Evolutionary conservation across 2,888 invertebrate genomes (phyloP).

Genomic region (Zygothrica quintamaculata): DNA sequence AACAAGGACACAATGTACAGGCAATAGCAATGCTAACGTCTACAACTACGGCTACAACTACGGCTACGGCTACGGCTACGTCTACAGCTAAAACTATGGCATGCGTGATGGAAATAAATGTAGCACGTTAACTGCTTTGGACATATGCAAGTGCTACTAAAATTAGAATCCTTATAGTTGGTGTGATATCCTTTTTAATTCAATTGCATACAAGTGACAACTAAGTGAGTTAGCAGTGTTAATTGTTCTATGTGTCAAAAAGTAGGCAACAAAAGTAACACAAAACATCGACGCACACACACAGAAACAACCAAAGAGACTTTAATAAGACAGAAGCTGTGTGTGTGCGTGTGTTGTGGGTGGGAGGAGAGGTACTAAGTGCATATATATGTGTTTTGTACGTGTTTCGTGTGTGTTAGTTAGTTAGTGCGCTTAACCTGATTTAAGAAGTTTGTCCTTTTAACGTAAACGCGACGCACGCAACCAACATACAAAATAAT

Average conservation of each 20-base stretch:
- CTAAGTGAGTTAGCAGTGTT: slow-evolving; percentile 69
- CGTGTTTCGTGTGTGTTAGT: slow-evolving; percentile 4
- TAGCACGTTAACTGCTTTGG: slow-evolving; percentile 11
- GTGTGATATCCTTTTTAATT: slow-evolving; percentile 63
- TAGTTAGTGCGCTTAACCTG: slow-evolving; percentile 59
- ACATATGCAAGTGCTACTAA: slow-evolving; percentile 49
- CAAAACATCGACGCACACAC: slow-evolving; percentile 13
- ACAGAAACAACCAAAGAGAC: slow-evolving; percentile 26
- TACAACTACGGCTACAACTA: slow-evolving; percentile 9
- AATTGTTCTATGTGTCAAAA: slow-evolving; percentile 56
- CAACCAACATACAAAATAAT: slow-evolving; percentile 13
- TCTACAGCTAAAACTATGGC: slow-evolving; percentile 12
- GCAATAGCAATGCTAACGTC: slow-evolving; percentile 7
- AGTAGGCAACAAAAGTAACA: slow-evolving; percentile 35
- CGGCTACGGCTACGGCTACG: neutral
- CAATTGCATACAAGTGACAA: slow-evolving; percentile 66
- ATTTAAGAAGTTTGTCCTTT: slow-evolving; percentile 68
- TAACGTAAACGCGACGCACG: slow-evolving; percentile 25
- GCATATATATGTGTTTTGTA: no score
- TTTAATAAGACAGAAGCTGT: slow-evolving; percentile 30
- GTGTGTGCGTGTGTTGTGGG: slow-evolving; percentile 19
- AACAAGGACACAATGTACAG: slow-evolving; percentile 51
- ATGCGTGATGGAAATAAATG: slow-evolving; percentile 53
- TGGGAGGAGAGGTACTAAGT: neutral
- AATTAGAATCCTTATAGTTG: slow-evolving; percentile 41